phyloP scores from a whole-genome alignment of 2,888 invertebrate species.

The Thereva nobilitata region DNA sequence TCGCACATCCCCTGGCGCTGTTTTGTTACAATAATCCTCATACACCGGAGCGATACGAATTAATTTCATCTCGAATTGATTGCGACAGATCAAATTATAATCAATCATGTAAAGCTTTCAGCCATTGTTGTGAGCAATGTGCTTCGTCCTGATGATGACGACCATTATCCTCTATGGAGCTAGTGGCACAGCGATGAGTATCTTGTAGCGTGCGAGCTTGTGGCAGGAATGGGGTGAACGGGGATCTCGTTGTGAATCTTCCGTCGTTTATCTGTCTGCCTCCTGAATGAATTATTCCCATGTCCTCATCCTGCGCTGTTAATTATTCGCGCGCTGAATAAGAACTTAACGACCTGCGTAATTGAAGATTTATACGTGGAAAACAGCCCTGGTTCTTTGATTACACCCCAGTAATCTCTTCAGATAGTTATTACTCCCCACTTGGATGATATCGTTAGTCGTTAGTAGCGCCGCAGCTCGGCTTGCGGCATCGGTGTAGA shows the following conservation, averaged over 20 bases:
- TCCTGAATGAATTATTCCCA: conserved; percentile 27
- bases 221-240: not conserved
- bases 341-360: conserved; percentile 29
- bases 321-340: conserved; percentile 33
- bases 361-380: conserved; percentile 31
- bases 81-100: conserved; percentile 45
- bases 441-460: no score
- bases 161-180: not conserved
- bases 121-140: conserved; percentile 22
- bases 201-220: conserved; percentile 5
- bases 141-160: not conserved
- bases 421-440: no score
- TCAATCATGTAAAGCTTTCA: conserved; percentile 42
- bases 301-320: conserved; percentile 30
- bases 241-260: conserved; percentile 17
- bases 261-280: conserved; percentile 9
- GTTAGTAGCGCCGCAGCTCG: no score
- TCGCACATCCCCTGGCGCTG: no score
- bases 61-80: conserved; percentile 45
- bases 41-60: conserved; percentile 27
- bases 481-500: no score
- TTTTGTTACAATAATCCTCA: no score
- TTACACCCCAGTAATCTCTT: conserved; percentile 8
- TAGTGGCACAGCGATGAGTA: not conserved
- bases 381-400: conserved; percentile 19